A percentile compares a stretch with the other conserved stretches of the same genome.
phyloP scores from a whole-genome alignment of 2,888 invertebrate genomes.

The Latheticus oryzae region DNA sequence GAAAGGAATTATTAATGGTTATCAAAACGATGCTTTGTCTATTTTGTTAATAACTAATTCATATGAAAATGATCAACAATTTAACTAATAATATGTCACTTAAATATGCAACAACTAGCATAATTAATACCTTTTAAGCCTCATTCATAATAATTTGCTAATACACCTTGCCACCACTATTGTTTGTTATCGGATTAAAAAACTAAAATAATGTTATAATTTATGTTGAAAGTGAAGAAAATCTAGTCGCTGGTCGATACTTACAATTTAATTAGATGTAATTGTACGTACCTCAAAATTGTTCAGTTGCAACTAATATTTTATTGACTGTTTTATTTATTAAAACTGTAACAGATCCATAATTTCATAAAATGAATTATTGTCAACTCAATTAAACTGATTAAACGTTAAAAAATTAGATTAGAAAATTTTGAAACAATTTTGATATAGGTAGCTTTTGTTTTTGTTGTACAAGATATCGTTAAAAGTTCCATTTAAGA shows the following conservation, averaged over 20 bases:
- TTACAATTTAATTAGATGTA: constrained; percentile 30
- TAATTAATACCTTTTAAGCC: constrained; percentile 41
- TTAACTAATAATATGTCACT: constrained; percentile 37
- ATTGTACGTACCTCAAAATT: constrained; percentile 21
- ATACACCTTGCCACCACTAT: constrained; percentile 7
- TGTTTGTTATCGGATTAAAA: constrained; percentile 16
- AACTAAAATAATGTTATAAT: constrained; percentile 3
- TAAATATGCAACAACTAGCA: constrained; percentile 35
- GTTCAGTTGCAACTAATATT: constrained; percentile 21
- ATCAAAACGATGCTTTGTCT: constrained; percentile 31
- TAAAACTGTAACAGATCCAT: constrained; percentile 32
- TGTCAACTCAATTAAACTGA: constrained; percentile 23
- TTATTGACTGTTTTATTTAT: constrained; percentile 32
- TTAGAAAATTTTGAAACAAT: neutral
- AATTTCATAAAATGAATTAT: constrained; percentile 22
- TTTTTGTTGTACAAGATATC: too few species aligned
- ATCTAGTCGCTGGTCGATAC: constrained; percentile 5
- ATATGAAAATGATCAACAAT: constrained; percentile 35
- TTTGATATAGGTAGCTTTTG: neutral
- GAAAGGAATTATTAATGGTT: constrained; percentile 36
- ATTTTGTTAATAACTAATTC: constrained; percentile 38
- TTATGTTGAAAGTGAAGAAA: constrained; percentile 13
- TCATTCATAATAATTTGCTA: constrained; percentile 26
- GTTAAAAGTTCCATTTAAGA: too few species aligned
- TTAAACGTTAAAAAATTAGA: constrained; percentile 5